Conservation (phyloP, 2,113 vertebrate genomes). For the Tympanuchus pallidicinctus region DNA sequence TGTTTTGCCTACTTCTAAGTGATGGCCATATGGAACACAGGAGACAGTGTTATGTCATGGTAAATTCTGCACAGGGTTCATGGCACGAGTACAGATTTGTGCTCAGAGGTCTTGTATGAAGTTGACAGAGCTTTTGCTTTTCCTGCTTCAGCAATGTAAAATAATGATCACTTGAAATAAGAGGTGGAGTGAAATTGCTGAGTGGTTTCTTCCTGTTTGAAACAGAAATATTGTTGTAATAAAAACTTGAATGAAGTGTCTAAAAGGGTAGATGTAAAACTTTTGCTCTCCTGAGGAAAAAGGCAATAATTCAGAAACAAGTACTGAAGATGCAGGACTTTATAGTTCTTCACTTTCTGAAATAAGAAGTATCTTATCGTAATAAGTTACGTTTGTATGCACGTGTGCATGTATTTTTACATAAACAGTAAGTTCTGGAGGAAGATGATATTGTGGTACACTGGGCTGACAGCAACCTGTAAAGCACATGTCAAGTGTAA, state of each 20-base stretch:
- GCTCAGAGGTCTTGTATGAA: neutral
- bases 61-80: neutral
- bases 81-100: neutral
- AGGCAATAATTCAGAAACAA: neutral
- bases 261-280: neutral
- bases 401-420: neutral
- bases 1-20: neutral
- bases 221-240: neutral
- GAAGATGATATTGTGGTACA: neutral
- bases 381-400: neutral
- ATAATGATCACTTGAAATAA: neutral
- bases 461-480: neutral
- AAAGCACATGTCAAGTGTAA: neutral
- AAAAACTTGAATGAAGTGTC: neutral
- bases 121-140: neutral
- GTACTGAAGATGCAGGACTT: neutral
- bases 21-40: neutral
- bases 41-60: neutral
- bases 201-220: neutral
- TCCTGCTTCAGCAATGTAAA: neutral
- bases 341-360: neutral
- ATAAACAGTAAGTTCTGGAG: neutral
- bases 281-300: neutral
- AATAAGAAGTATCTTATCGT: neutral
- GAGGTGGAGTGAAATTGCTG: neutral